These are phyloP conservation scores for Pangasius macronema DNA, from an alignment of 2,797 vertebrate species.

Conservation along the genomic window DNA sequence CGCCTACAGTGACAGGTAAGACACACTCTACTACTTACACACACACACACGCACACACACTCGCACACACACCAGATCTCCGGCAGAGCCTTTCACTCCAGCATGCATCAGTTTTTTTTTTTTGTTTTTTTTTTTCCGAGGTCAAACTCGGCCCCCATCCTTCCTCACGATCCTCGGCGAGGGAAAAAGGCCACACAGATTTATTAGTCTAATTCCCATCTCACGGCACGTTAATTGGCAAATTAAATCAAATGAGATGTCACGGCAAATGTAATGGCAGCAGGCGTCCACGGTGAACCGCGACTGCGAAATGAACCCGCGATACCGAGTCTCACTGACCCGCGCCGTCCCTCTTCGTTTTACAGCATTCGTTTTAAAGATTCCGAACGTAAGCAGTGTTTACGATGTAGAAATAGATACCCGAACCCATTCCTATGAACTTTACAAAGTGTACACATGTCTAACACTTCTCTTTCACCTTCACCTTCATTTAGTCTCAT, in stretches of 20 bases:
- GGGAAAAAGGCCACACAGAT: conserved; percentile 57
- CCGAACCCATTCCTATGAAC: background rate
- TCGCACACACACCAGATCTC: conserved; percentile 18
- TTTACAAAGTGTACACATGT: background rate
- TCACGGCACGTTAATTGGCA: conserved; percentile 61
- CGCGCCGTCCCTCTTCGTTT: background rate
- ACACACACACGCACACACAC: conserved; percentile 35
- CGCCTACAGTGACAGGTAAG: conserved; percentile 99
- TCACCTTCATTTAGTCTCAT: background rate
- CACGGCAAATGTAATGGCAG: conserved; percentile 60
- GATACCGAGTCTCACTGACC: background rate
- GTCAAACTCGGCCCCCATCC: conserved; percentile 52
- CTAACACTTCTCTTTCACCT: background rate
- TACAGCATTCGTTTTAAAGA: background rate
- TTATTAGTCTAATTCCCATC: conserved; percentile 63
- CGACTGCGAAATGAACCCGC: conserved; percentile 49
- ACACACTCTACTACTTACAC: conserved; percentile 40
- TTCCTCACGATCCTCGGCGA: conserved; percentile 41
- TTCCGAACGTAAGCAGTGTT: background rate
- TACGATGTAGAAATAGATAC: background rate
- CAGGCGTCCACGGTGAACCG: conserved; percentile 43
- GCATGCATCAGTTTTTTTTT: conserved; percentile 25
- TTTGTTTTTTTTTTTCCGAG: conserved; percentile 6
- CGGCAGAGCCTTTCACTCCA: conserved; percentile 36
- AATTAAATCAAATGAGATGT: conserved; percentile 67